Evolutionary conservation across 2,888 invertebrate genomes (phyloP), one percentile per base, ranked within the genome.

Genomic region (Apamea sordens): DNA sequence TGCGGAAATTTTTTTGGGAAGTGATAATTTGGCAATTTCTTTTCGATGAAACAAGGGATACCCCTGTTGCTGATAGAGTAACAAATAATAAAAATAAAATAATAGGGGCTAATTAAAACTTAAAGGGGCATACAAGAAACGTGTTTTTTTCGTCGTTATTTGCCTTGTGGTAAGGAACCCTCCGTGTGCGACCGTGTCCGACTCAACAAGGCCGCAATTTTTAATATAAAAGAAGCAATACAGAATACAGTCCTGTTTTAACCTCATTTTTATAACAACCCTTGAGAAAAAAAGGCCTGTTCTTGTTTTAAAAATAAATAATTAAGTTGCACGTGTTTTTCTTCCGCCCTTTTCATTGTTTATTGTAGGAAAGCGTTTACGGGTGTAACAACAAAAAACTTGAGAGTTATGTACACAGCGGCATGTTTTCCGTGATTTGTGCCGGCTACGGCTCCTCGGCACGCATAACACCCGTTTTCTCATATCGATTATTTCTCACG

Each of bases 401-500:
- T 69, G 36, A 73, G 61, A 70, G 63, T 59, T 79, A 77, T 56
- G 73, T 56, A 75, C 67, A 85, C n/a, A 63, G 69, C 53, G 32
- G 41, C 32, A 68, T 80, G 71, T 73, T 82, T 83, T 32, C 69
- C 65, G 77, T 88, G 88, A 89, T 89, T 90, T 86, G 79, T 89
- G 77, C 50, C 73, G 44, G 67, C 70, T 82, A 87, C 80, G 79
- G 73, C 73, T 76, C 71, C 44, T 41, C 73, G 67, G 67, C 86
- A 84, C 89, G 86, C 87, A 84, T 71, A 81, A 70, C 77, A 80
- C 74, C 71, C 79, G 76, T 80, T 83, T 82, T 85, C 80, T 82
- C 71, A 74, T 83, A 92, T 91, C 85, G 92, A 91, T 91, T 91
- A 88, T 89, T 89, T 89, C 80, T 63, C 77, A 79, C 86, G 69